Evolutionary conservation across 2,888 invertebrate species (phyloP), one percentile per base, ranked within the genome.

Genomic region (Boloria selene): DNA sequence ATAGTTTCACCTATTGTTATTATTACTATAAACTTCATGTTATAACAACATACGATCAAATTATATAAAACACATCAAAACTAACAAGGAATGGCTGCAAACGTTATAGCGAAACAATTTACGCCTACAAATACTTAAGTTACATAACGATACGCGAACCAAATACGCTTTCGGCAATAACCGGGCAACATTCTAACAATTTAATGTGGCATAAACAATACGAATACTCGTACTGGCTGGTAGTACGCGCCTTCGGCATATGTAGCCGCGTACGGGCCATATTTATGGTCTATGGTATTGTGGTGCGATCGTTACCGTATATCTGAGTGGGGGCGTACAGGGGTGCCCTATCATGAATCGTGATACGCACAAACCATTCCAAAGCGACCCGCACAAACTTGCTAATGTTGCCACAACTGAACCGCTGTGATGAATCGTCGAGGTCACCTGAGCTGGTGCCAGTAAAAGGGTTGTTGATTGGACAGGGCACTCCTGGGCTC

Each of bases 241-340:
- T 78, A 81, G 84, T 85, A 84, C 84, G 85, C 86, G 85, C 81
- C 80, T 80, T 78, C 74, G 75, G 86, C 85, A 84, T 86, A 85
- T 85, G 85, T 84, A 83, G 83, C 77, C 79, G 80, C 81, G 86
- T 87, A 88, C 82, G 80, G 81, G 79, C 81, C 80, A 84, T 90
- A 91, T 91, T 92, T 92, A 92, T 90, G 84, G 88, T 82, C 83
- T 86, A 89, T 86, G 86, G 90, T 90, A 91, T 90, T 91, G 91
- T 90, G 87, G 87, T 85, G 81, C 87, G 85, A 82, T 86, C 89
- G 87, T 91, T 87, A 90, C 88, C 88, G 84, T 92, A 91, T 86
- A 90, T 91, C 87, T 86, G 83, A 82, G 80, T 75, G 87, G 86
- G 85, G 87, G 89, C 82, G 85, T 85, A 77, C 80, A 79, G 82